phyloP scores from a whole-genome alignment of 2,888 invertebrate species.

The Oscheius sp. region DNA sequence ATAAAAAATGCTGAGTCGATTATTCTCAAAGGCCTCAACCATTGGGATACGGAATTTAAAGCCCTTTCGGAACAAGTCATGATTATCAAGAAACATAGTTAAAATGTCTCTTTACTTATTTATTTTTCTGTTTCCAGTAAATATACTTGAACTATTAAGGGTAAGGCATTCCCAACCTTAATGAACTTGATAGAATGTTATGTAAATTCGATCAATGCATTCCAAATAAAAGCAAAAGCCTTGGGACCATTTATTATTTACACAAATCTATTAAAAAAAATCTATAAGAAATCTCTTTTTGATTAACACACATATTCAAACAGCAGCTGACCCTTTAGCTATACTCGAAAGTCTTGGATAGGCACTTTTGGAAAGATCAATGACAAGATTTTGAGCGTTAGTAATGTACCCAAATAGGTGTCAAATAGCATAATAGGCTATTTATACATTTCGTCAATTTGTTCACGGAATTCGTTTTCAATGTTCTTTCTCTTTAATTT shows the following conservation, averaged over 20 bases:
- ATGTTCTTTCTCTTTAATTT: constrained; percentile 96
- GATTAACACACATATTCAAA: background rate
- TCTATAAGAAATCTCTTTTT: no score
- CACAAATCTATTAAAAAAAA: no score
- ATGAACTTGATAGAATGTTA: no score
- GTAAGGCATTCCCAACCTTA: no score
- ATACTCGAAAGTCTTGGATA: constrained; percentile 5
- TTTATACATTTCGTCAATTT: constrained; percentile 88
- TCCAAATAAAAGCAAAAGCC: no score
- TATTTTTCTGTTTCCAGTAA: no score
- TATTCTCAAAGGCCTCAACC: constrained; percentile 17
- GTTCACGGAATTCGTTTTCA: constrained; percentile 88
- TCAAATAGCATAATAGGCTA: background rate
- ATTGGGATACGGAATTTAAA: constrained; percentile 19
- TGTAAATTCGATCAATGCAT: no score
- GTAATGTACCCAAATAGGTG: background rate
- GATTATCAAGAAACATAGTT: constrained; percentile 3
- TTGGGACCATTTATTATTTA: no score
- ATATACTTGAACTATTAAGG: no score
- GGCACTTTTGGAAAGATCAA: background rate
- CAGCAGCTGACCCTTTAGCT: constrained; percentile 5
- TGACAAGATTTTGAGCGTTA: constrained; percentile 7
- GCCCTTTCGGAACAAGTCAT: background rate
- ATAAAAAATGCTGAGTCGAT: constrained; percentile 21
- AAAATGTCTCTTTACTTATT: no score